phyloP scores from a whole-genome alignment of 2,888 invertebrate species.

The Apodemia zela region DNA sequence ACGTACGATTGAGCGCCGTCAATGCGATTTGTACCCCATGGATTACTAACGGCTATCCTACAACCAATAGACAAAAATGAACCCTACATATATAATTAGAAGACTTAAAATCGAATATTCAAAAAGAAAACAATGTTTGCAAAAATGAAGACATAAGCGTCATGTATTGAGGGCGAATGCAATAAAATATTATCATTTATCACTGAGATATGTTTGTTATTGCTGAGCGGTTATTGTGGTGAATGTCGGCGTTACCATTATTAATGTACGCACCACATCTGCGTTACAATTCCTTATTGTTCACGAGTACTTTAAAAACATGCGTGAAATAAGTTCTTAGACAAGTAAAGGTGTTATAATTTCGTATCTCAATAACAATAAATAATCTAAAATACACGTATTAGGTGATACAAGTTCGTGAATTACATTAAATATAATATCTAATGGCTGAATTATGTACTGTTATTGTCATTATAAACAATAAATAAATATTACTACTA shows the following conservation, averaged over 20 bases:
- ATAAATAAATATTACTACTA: no score
- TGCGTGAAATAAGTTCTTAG: slow-evolving; percentile 40
- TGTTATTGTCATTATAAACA: no score
- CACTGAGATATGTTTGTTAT: slow-evolving; percentile 71
- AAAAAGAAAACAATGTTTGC: slow-evolving; percentile 40
- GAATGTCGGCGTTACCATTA: slow-evolving; percentile 70
- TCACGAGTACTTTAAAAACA: slow-evolving; percentile 44
- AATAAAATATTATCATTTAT: slow-evolving; percentile 77
- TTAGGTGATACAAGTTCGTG: no score
- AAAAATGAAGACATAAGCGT: slow-evolving; percentile 68
- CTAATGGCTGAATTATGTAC: no score
- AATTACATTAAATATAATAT: no score
- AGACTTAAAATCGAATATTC: slow-evolving; percentile 2
- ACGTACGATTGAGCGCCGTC: slow-evolving; percentile 74
- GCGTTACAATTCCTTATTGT: slow-evolving; percentile 56
- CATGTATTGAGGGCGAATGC: slow-evolving; percentile 65
- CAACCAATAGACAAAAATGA: slow-evolving; percentile 28
- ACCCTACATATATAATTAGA: slow-evolving; percentile 25
- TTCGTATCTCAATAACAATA: slow-evolving; percentile 23
- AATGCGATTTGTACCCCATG: slow-evolving; percentile 67
- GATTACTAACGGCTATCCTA: slow-evolving; percentile 42
- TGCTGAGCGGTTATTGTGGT: slow-evolving; percentile 70
- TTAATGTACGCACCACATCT: slow-evolving; percentile 67
- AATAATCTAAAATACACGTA: slow-evolving; percentile 27
- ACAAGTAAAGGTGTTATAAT: slow-evolving; percentile 21